These are phyloP conservation scores for Uloborus diversus DNA, from an alignment of 1,140 invertebrate genomes.

Conservation along the genomic window DNA sequence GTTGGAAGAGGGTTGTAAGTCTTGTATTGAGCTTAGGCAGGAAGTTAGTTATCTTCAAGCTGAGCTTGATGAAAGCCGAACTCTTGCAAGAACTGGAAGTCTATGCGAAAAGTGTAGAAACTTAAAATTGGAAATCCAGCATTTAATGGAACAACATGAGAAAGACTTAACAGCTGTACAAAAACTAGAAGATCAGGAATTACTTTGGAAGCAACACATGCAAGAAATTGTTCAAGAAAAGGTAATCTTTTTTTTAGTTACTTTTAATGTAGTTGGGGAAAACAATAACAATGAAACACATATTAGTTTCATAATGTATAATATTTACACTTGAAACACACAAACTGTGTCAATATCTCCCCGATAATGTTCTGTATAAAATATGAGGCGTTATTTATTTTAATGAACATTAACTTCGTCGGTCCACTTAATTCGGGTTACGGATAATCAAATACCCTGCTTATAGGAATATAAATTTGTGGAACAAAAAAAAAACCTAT, in stretches of 20 bases:
- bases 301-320: too few species aligned
- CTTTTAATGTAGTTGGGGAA: too few species aligned
- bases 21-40: slow-evolving; percentile 31
- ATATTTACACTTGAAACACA: too few species aligned
- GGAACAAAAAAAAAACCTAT: too few species aligned
- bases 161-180: not conserved
- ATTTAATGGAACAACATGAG: slow-evolving; percentile 39
- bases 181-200: slow-evolving; percentile 31
- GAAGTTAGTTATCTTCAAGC: slow-evolving; percentile 46
- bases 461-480: too few species aligned
- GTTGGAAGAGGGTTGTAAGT: slow-evolving; percentile 13
- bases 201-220: slow-evolving; percentile 16
- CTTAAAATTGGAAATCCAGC: slow-evolving; percentile 26
- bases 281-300: too few species aligned
- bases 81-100: slow-evolving; percentile 10
- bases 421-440: too few species aligned
- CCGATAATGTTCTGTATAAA: too few species aligned
- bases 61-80: slow-evolving; percentile 34
- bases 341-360: too few species aligned
- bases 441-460: too few species aligned
- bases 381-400: too few species aligned
- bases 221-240: slow-evolving; percentile 23
- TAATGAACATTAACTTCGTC: too few species aligned
- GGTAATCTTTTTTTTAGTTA: not conserved
- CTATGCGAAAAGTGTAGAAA: slow-evolving; percentile 32